These are phyloP conservation scores for Passer domesticus DNA, from an alignment of 2,113 vertebrate genomes.

Conservation along the genomic window DNA sequence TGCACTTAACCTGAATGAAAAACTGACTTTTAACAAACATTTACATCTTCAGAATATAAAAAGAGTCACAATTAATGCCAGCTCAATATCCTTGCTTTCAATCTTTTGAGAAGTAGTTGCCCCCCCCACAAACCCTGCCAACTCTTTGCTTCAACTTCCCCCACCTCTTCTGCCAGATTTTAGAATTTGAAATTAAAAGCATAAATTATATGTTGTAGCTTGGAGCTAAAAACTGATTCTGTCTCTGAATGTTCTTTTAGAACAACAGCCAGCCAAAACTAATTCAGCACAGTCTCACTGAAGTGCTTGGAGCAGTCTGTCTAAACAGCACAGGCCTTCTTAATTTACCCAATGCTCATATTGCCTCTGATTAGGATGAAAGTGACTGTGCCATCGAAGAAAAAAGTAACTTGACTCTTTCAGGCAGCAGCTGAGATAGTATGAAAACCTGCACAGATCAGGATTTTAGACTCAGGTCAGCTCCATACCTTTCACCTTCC, in stretches of 20 bases:
- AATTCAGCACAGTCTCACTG: constrained; percentile 49
- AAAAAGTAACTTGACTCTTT: constrained; percentile 15
- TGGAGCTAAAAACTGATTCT: constrained; percentile 45
- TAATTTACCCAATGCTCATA: constrained; percentile 24
- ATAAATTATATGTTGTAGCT: constrained; percentile 63
- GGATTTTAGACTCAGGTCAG: background rate
- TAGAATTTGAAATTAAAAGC: constrained; percentile 70
- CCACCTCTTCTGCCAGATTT: background rate
- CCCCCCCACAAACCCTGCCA: rapidly evolving
- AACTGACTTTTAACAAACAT: background rate
- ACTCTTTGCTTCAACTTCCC: background rate
- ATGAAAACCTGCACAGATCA: background rate
- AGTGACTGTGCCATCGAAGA: constrained; percentile 2
- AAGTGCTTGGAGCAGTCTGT: constrained; percentile 58
- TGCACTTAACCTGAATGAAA: background rate
- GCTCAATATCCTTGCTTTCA: constrained; percentile 24
- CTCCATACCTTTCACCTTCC: background rate
- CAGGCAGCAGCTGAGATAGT: background rate
- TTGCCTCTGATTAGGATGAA: constrained; percentile 29
- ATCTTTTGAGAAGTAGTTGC: constrained; percentile 4
- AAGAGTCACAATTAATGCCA: background rate
- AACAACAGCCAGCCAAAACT: constrained; percentile 47
- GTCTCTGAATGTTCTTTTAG: constrained; percentile 60
- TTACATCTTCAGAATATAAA: background rate
- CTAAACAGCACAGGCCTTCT: constrained; percentile 61